Base-by-base conservation (phyloP, 1,140 invertebrate species). In the Scaptomyza montana region DNA sequence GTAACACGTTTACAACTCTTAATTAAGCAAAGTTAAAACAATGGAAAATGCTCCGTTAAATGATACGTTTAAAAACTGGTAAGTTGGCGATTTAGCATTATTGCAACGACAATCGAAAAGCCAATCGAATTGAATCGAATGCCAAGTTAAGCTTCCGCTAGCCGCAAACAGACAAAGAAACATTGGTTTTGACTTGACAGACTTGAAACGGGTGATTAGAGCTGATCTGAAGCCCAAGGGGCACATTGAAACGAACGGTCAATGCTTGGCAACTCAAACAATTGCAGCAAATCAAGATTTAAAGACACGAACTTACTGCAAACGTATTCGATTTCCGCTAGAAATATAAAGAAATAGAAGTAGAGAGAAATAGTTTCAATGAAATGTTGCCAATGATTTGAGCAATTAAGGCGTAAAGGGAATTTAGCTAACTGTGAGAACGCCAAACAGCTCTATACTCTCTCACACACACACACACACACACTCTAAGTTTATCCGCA, bases 1-100 rank as follows among this genome's bases (percentile, higher is more conserved):
- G 19, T 46, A 39, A 54, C 54, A 61, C 51, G 28, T 61, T 55
- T 41, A 59, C 72, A 51, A 49, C 53, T 74, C 51, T 77, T 78
- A 85, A 85, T 85, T 77, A 74, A 85, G 65, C 80, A 77, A 61
- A 80, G 70, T 68, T 69, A 71, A 74, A 55, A 75, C 62, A 75
- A 68, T 67, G 43, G 47, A 56, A 69, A 41, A 33, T 69, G 64
- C 72, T 57, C 67, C 77, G 54, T 73, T 78, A 33, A 33, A 33
- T 33, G 30, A 5, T 33, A 33, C 30, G 30, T 33, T 33, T 56
- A 60, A 54, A 28, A 53, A 79, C 65, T 71, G 78, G 41, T 45
- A 65, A 71, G 46, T 68, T 61, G 66, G 82, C 71, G 78, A 76
- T 36, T 53, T 47, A 62, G 51, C 33, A 55, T 55, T 74, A 66